phyloP scores from a whole-genome alignment of 1,140 invertebrate genomes.

The Leucophenga varia region DNA sequence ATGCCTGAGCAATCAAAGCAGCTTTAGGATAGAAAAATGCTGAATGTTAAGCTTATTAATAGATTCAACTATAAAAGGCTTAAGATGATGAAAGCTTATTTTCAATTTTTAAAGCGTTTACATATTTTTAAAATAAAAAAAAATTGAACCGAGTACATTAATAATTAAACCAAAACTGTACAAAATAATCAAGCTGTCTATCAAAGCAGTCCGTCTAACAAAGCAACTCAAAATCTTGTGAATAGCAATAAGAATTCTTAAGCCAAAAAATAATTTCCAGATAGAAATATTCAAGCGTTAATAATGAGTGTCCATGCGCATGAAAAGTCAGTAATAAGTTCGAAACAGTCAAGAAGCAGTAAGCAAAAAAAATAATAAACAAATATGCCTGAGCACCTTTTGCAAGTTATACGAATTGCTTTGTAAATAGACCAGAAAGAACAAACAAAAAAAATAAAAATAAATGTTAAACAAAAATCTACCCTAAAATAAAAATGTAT shows the following conservation, averaged over 20 bases:
- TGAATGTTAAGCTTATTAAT: slow-evolving; percentile 40
- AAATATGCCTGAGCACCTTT: no score
- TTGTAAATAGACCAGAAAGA: not conserved
- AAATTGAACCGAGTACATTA: not conserved
- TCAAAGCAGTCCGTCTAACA: no score
- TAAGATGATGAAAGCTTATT: slow-evolving; percentile 8
- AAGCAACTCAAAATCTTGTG: no score
- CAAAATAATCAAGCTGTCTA: no score
- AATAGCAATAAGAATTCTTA: slow-evolving; percentile 12
- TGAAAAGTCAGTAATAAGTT: no score
- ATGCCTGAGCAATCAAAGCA: slow-evolving; percentile 22
- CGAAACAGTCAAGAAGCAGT: no score
- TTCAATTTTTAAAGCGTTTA: no score
- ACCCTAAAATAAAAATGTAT: not conserved
- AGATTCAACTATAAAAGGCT: slow-evolving; percentile 1
- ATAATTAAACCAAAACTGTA: not conserved
- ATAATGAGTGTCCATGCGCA: slow-evolving; percentile 37
- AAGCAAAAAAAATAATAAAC: slow-evolving; percentile 25
- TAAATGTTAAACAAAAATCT: no score
- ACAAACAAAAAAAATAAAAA: no score
- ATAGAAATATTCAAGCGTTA: slow-evolving; percentile 30
- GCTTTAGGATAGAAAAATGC: slow-evolving; percentile 11
- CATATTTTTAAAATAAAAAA: slow-evolving; percentile 9
- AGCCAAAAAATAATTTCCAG: not conserved
- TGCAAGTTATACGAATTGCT: no score